A percentile compares a stretch with the other conserved stretches of the same genome.
Conservation (phyloP, 2,113 vertebrate species). For the Cephalopholis sonnerati region DNA sequence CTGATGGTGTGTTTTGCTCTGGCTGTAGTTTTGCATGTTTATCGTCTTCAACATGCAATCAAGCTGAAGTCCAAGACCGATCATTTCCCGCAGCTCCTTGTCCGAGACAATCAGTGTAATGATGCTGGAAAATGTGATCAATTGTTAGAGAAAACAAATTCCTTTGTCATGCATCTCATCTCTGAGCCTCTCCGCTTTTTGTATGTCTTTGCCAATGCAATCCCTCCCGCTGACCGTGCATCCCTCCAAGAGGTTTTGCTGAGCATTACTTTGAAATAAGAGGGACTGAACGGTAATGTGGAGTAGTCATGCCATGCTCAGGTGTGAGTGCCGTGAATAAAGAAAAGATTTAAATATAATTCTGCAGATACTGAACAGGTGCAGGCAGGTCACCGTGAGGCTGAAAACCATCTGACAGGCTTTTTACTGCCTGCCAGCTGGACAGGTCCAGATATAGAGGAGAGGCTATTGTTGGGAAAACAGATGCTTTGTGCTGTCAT, state of each 20-base stretch:
- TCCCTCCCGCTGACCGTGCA: not conserved
- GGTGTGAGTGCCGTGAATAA: conserved; percentile 1
- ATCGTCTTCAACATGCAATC: not conserved
- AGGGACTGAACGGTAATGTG: conserved; percentile 1
- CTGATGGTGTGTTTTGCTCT: not conserved
- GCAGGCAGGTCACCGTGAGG: conserved; percentile 2
- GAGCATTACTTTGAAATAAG: not conserved
- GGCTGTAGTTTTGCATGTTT: not conserved
- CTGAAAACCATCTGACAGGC: not conserved
- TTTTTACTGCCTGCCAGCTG: conserved; percentile 30
- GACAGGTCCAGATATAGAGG: not conserved
- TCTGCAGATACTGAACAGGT: conserved; percentile 3
- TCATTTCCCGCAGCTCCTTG: not conserved
- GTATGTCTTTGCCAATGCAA: not conserved
- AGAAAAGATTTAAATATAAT: conserved; percentile 8
- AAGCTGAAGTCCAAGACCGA: conserved; percentile 6
- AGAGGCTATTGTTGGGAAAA: not conserved
- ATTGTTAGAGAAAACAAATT: conserved; percentile 10
- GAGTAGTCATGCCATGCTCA: conserved; percentile 5
- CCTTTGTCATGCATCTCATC: conserved; percentile 8
- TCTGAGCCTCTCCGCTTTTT: not conserved
- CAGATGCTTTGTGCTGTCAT: not conserved
- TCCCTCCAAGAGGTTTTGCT: not conserved
- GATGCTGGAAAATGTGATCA: conserved; percentile 35
- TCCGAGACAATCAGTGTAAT: conserved; percentile 12